phyloP scores from a whole-genome alignment of 2,888 invertebrate species.

The Mimachlamys varia region DNA sequence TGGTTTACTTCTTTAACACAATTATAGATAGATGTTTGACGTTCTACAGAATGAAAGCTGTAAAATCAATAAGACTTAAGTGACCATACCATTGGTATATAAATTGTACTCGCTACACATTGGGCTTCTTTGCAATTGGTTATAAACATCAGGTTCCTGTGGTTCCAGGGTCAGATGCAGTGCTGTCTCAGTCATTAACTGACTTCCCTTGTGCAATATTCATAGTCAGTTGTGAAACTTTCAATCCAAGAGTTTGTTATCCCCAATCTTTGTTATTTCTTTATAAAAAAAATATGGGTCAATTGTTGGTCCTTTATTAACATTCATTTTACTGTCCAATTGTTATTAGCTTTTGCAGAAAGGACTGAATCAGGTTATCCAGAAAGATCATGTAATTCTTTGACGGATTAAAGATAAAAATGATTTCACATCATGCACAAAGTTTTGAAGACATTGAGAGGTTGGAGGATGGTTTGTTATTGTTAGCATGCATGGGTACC shows the following conservation, averaged over 20 bases:
- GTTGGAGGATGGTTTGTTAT: background rate
- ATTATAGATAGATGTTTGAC: too few species aligned
- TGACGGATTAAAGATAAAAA: too few species aligned
- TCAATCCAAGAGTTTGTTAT: background rate
- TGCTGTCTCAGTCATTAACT: background rate
- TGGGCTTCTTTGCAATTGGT: background rate
- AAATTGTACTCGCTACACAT: too few species aligned
- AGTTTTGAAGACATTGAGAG: too few species aligned
- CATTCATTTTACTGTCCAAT: background rate
- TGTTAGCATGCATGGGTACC: background rate
- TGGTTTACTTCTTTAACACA: too few species aligned
- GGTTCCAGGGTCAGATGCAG: background rate
- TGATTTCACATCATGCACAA: too few species aligned
- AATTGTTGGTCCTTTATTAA: background rate
- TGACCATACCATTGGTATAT: too few species aligned
- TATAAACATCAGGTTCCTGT: background rate
- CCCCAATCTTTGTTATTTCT: background rate
- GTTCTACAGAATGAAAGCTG: too few species aligned
- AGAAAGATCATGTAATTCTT: too few species aligned
- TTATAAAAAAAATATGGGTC: background rate
- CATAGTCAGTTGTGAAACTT: conserved; percentile 32
- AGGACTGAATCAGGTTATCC: background rate
- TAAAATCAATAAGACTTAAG: too few species aligned
- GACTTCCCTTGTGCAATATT: conserved; percentile 29
- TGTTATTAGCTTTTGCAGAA: background rate